Conservation (phyloP, 2,113 vertebrate genomes). For the Zosterops pallidus region DNA sequence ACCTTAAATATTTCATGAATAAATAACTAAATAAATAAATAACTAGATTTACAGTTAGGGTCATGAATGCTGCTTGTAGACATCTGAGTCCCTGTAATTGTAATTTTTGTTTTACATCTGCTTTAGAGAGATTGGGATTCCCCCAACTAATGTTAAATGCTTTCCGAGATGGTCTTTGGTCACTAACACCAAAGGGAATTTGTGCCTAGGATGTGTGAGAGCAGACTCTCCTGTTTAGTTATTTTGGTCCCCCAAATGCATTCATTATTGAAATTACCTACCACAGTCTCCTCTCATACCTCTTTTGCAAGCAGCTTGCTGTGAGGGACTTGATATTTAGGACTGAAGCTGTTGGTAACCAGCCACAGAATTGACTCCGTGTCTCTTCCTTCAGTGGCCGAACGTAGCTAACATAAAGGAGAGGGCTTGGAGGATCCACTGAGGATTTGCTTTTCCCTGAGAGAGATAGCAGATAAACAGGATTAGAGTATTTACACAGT, state of each 20-base stretch:
- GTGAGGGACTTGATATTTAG: neutral
- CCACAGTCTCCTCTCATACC: neutral
- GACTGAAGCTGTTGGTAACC: neutral
- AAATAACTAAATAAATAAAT: neutral
- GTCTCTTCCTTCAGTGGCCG: neutral
- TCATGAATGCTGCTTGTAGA: constrained; percentile 9
- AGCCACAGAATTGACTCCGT: neutral
- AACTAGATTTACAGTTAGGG: constrained; percentile 16
- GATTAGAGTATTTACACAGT: constrained; percentile 47
- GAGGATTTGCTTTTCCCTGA: neutral
- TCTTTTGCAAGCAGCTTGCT: neutral
- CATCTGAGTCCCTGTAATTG: neutral
- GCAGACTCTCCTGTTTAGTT: neutral
- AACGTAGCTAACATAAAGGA: neutral
- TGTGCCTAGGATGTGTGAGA: neutral
- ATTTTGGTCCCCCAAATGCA: neutral
- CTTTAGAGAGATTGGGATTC: neutral
- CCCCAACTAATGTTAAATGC: neutral
- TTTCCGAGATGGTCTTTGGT: neutral
- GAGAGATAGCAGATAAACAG: constrained; percentile 36
- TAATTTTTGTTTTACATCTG: neutral
- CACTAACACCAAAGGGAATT: neutral
- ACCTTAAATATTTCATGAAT: constrained; percentile 10
- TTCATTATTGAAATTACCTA: neutral
- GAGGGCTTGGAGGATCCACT: neutral